phyloP scores from a whole-genome alignment of 2,888 invertebrate genomes.

The Macrosiphum euphorbiae region DNA sequence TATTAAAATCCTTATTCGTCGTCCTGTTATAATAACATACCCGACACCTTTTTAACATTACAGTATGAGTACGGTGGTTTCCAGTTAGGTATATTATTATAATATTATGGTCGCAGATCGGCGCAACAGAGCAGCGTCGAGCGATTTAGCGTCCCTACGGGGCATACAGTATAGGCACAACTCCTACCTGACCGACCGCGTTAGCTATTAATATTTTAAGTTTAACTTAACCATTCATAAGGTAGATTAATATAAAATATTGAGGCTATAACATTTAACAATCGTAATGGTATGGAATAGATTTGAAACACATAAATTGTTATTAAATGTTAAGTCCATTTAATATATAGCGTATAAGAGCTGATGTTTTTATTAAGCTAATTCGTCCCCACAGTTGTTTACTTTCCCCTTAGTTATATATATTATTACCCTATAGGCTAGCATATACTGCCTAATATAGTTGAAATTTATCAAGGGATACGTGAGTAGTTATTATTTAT shows the following conservation, averaged over 20 bases:
- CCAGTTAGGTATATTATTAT: background rate
- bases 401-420: background rate
- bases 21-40: background rate
- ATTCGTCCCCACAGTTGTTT: background rate
- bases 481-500: no score
- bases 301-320: background rate
- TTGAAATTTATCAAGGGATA: background rate
- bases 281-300: background rate
- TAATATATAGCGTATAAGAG: background rate
- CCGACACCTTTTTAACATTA: background rate
- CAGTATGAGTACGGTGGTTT: background rate
- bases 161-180: background rate
- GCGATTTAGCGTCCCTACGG: background rate
- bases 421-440: no score
- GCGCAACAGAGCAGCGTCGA: background rate
- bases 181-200: no score
- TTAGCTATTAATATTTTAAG: background rate
- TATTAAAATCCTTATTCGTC: background rate
- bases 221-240: background rate
- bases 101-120: background rate
- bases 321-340: background rate
- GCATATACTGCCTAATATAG: background rate
- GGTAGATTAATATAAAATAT: background rate
- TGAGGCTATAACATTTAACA: background rate
- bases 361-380: background rate